Base-by-base conservation (phyloP, 53 echinoderm and acorn worm species). In the Antedon mediterranea region DNA sequence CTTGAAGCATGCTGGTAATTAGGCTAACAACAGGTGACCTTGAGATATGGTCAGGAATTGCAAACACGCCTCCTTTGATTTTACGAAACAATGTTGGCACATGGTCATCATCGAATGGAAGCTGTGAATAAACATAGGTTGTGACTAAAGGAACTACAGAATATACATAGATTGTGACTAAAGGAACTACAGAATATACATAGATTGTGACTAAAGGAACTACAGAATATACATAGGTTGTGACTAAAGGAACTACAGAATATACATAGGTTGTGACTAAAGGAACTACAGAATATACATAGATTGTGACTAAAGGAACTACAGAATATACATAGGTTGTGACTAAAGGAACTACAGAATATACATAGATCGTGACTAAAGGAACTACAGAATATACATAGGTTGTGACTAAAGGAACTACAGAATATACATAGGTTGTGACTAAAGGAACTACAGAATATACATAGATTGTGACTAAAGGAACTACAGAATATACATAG, bases 71-170 rank as follows among this genome's bases (percentile, higher is more conserved):
- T 41, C 85, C 94, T 83, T 94, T 94, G 73, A 94, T 94, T 79
- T 94, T 94, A 41, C 94, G 89, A 77, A 94, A 94, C 37, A 93
- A 87, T 13, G 94, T 94, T 31, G 91, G 94, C 28, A 94, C 94
- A 78, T 94, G 94, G 70, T 94, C 94, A 81, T 94, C 94, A 76
- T 94, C 94, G 75, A 94, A 94, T n/a, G 94, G 94, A 75, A 94
- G 88, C 90, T 90, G 75, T 6, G 43, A 37, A 33, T 43, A 34
- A 79, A 74, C 43, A 72, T 29, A 20, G 20, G n/a, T n/a, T n/a
- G n/a, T n/a, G n/a, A n/a, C n/a, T n/a, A n/a, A n/a, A n/a, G n/a
- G n/a, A n/a, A n/a, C n/a, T n/a, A n/a, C n/a, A n/a, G n/a, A n/a
- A n/a, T n/a, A n/a, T n/a, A 74, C 43, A 72, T 29, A 20, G 20